phyloP scores from a whole-genome alignment of 2,797 vertebrate genomes.

The Pangasius larnaudii region DNA sequence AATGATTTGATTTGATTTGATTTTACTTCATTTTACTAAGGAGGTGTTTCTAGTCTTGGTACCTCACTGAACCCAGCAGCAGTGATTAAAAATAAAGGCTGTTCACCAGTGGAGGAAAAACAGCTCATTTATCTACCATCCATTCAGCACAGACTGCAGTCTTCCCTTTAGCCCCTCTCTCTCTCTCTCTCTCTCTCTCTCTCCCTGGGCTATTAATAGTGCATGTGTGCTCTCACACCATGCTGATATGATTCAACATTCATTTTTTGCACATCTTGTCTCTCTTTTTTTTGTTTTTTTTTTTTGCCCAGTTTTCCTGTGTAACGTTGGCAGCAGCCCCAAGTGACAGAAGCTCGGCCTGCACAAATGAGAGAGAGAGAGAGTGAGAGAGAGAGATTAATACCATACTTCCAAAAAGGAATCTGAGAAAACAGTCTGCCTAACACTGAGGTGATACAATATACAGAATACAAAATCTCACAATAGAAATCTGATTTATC shows the following conservation, averaged over 20 bases:
- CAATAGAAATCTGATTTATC: neutral
- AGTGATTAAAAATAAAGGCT: conserved; percentile 12
- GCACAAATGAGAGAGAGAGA: neutral
- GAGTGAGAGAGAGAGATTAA: neutral
- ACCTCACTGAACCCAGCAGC: neutral
- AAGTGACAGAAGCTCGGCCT: conserved; percentile 15
- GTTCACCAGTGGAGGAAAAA: neutral
- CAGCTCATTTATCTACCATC: conserved; percentile 21
- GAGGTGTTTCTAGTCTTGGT: neutral
- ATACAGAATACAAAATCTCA: neutral
- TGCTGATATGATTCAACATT: conserved; percentile 29
- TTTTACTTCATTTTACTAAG: neutral
- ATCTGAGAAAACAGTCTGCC: neutral
- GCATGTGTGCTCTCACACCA: conserved; percentile 28
- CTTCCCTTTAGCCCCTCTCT: neutral
- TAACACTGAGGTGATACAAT: neutral
- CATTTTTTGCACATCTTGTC: conserved; percentile 4
- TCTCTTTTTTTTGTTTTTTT: neutral
- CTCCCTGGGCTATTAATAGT: conserved; percentile 35
- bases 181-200: neutral
- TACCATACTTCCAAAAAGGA: conserved; percentile 4
- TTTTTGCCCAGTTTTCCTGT: conserved; percentile 2
- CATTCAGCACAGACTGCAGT: conserved; percentile 31
- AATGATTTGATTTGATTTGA: neutral
- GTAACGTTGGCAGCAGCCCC: conserved; percentile 18